Conservation (phyloP, 2,888 invertebrate species). For the Tiliacea aurago region DNA sequence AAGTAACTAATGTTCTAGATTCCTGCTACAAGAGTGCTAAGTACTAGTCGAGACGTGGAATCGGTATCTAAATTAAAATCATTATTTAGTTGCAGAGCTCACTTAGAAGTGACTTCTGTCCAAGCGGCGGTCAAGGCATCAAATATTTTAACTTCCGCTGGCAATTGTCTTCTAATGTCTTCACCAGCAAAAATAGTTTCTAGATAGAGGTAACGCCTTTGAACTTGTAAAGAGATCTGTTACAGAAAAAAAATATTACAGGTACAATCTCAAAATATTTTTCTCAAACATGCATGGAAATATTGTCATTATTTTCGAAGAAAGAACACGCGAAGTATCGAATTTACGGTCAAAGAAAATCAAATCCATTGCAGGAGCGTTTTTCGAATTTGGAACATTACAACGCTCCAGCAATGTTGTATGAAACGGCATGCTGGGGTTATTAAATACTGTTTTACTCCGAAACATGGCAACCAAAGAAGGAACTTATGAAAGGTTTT, state of each 20-base stretch:
- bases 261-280: neutral
- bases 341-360: too few species aligned
- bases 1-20: neutral
- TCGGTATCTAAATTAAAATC: neutral
- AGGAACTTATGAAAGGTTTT: too few species aligned
- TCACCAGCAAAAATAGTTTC: conserved; percentile 97
- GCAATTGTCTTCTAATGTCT: conserved; percentile 96
- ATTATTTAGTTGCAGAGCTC: conserved; percentile 61
- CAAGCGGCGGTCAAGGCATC: conserved; percentile 93
- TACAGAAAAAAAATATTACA: conserved; percentile 25
- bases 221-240: conserved; percentile 93
- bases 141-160: conserved; percentile 94
- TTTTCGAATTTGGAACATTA: too few species aligned
- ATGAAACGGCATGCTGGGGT: too few species aligned
- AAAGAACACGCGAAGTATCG: too few species aligned
- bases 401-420: too few species aligned
- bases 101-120: conserved; percentile 92
- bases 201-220: conserved; percentile 96
- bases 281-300: too few species aligned
- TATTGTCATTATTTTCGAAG: too few species aligned
- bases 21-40: neutral
- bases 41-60: neutral
- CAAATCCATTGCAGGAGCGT: too few species aligned
- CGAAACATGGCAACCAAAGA: too few species aligned
- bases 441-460: too few species aligned